Base-by-base conservation (phyloP, 1,140 invertebrate genomes). In the Drosophila nikananu region DNA sequence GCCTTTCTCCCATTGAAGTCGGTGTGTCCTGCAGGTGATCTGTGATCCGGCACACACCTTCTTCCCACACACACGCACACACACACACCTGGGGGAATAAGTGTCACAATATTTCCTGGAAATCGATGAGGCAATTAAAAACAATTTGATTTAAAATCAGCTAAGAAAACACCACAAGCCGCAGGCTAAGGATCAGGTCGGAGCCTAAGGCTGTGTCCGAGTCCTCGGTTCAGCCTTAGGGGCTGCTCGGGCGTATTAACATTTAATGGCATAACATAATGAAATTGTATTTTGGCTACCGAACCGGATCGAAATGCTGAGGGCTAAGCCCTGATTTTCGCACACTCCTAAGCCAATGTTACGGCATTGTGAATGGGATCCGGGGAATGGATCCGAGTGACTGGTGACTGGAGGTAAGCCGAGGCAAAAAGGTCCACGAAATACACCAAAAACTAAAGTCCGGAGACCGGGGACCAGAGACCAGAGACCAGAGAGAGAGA, bases 61-160 rank as follows among this genome's bases (percentile, higher is more conserved):
- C 52, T 55, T 55, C 9, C 35, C 35, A 54, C 57, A 25, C 51
- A 59, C 35, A 54, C 57, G 19, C 51, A 59, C 27, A 9, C 32
- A 32, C 68, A 68, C 51, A 32, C 30, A 37, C 21, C 7, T 15
- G 3, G 32, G 39, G 13, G 3, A 21, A 39, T 42, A 77, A 55
- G 51, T 84, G 84, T 89, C 84, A 79, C 62, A 89, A 90, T 73
- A 90, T 63, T 90, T 89, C 84, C 44, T 23, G 42, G 84, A 90
- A 89, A 76, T 76, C 48, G 62, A 41, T 70, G 81, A 70, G 70
- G 74, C 81, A 89, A 89, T 89, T 89, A 89, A 89, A 89, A 90
- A 79, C 81, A 81, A 89, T 89, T 89, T 89, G 81, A 90, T 89
- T 89, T 90, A n/a, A 81, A 90, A 90, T 86, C 78, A 89, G 79